phyloP scores from a whole-genome alignment of 1,140 invertebrate genomes.

The Drosophila triauraria region DNA sequence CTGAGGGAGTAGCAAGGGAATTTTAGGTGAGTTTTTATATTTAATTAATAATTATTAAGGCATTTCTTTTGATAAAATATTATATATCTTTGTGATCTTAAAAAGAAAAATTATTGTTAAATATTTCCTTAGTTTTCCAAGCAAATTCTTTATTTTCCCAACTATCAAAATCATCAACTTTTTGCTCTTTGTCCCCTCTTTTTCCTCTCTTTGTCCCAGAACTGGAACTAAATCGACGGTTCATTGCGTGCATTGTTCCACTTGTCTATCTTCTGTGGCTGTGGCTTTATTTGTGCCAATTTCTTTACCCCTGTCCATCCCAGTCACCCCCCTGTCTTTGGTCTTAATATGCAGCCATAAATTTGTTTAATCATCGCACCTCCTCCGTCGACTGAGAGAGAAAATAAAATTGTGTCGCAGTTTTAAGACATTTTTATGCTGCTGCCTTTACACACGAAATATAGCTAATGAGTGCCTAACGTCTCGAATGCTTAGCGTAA shows the following conservation, averaged over 20 bases:
- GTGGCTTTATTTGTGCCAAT: constrained; percentile 16
- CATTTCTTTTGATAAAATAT: too few relatives aligned
- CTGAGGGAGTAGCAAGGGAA: constrained; percentile 18
- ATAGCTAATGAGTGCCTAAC: not conserved
- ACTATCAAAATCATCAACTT: not conserved
- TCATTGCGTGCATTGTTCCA: constrained; percentile 24
- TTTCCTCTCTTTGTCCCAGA: not conserved
- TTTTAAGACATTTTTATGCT: constrained; percentile 27
- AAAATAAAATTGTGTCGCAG: constrained; percentile 25
- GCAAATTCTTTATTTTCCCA: too few relatives aligned
- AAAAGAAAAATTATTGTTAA: too few relatives aligned
- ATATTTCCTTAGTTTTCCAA: too few relatives aligned
- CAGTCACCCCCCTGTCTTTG: not conserved
- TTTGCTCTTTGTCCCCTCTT: not conserved
- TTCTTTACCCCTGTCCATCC: not conserved
- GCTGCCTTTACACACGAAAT: constrained; percentile 7
- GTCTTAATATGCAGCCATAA: constrained; percentile 23
- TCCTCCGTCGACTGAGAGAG: not conserved
- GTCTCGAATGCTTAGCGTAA: not conserved
- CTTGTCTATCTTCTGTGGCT: constrained; percentile 1
- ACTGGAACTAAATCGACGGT: constrained; percentile 12
- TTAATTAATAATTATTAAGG: too few relatives aligned
- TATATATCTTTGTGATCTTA: too few relatives aligned
- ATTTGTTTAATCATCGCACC: constrained; percentile 38
- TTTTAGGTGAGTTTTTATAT: too few relatives aligned